These are phyloP conservation scores for Cirrhinus molitorella DNA, from an alignment of 2,797 vertebrate genomes.

Conservation along the genomic window DNA sequence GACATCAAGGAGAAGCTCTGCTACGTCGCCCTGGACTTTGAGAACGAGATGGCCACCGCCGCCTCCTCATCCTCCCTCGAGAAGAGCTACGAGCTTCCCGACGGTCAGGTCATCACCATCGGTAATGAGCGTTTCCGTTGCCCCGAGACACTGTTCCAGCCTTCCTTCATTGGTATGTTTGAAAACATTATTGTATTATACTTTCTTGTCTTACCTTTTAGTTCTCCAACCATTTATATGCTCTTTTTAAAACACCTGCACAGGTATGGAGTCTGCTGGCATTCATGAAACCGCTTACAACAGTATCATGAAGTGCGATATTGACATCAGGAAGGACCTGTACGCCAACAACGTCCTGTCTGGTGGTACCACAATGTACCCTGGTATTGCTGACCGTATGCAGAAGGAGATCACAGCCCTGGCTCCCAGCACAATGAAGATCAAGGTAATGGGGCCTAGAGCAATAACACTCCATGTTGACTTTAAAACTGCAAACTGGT, in stretches of 20 bases:
- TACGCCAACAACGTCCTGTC: slow-evolving; percentile 98
- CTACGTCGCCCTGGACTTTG: slow-evolving; percentile 86
- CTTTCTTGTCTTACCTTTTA: not conserved
- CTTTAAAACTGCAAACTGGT: not conserved
- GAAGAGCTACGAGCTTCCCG: slow-evolving; percentile 91
- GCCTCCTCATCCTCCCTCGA: slow-evolving; percentile 85
- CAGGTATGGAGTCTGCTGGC: slow-evolving; percentile 97
- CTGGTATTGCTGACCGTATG: slow-evolving; percentile 97
- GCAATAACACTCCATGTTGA: not conserved
- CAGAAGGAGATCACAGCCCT: slow-evolving; percentile 99
- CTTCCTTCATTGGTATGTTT: slow-evolving; percentile 91
- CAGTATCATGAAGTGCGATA: slow-evolving; percentile 99
- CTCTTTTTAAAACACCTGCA: not conserved
- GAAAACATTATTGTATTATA: not conserved
- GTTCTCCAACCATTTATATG: not conserved
- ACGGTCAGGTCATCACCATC: slow-evolving; percentile 98
- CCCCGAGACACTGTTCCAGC: slow-evolving; percentile 96
- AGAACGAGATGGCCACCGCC: slow-evolving; percentile 87
- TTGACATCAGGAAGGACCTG: slow-evolving; percentile 97
- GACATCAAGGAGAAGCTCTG: slow-evolving; percentile 88
- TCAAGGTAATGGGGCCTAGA: slow-evolving; percentile 83
- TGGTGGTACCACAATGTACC: slow-evolving; percentile 98
- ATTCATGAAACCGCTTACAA: slow-evolving; percentile 99
- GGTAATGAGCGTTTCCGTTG: slow-evolving; percentile 98
- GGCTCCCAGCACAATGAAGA: slow-evolving; percentile 99